These are phyloP conservation scores for Drosophila nigromelanica DNA, from an alignment of 1,140 invertebrate genomes.

Conservation along the genomic window DNA sequence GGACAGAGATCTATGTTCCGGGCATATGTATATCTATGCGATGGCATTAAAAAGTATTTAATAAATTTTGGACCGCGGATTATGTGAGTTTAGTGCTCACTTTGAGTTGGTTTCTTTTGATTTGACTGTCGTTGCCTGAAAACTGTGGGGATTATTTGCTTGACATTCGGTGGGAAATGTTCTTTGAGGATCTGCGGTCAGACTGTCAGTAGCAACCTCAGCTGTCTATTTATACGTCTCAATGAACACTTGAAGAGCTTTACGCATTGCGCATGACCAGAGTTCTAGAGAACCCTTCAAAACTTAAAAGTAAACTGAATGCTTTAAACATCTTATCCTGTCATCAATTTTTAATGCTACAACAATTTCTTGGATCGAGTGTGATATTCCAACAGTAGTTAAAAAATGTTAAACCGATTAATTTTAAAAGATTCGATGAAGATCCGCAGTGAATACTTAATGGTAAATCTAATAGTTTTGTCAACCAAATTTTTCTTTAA, in stretches of 20 bases:
- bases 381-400: not conserved
- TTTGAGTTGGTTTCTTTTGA: slow-evolving; percentile 26
- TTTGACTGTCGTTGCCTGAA: slow-evolving; percentile 7
- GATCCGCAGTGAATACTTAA: not conserved
- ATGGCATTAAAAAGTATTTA: slow-evolving; percentile 77
- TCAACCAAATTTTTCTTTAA: not conserved
- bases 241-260: slow-evolving; percentile 56
- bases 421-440: not conserved
- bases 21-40: slow-evolving; percentile 42
- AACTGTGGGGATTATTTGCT: slow-evolving; percentile 33
- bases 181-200: slow-evolving; percentile 36
- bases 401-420: not conserved
- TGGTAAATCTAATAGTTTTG: too few species aligned
- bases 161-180: slow-evolving; percentile 76
- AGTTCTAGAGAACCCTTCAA: slow-evolving; percentile 58
- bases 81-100: slow-evolving; percentile 59
- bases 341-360: not conserved
- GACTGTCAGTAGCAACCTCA: slow-evolving; percentile 33
- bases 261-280: slow-evolving; percentile 40
- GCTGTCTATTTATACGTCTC: slow-evolving; percentile 66
- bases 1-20: slow-evolving; percentile 55
- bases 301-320: slow-evolving; percentile 1
- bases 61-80: slow-evolving; percentile 72
- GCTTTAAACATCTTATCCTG: slow-evolving; percentile 11
- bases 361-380: not conserved